Evolutionary conservation across 2,888 invertebrate species (phyloP).

Genomic region (Diadegma fenestrale): DNA sequence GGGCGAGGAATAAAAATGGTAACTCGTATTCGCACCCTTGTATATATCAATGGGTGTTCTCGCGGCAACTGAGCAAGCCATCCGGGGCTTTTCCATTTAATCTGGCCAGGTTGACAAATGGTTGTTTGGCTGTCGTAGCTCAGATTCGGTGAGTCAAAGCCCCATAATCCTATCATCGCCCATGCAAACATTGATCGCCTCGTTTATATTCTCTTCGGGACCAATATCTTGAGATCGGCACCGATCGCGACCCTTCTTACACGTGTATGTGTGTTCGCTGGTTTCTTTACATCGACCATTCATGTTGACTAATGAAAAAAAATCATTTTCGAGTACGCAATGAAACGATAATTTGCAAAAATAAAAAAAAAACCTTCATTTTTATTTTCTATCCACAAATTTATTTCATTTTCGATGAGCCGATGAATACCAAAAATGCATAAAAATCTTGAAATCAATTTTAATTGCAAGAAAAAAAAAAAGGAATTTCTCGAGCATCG

Average conservation of each 20-base stretch:
- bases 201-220: constrained; percentile 69
- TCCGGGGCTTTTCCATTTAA: constrained; percentile 80
- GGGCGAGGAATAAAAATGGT: constrained; percentile 52
- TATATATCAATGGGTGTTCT: constrained; percentile 67
- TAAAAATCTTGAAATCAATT: neutral
- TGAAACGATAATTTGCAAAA: neutral
- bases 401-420: neutral
- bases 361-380: neutral
- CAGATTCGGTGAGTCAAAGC: constrained; percentile 82
- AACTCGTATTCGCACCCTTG: constrained; percentile 66
- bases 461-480: neutral
- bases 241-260: constrained; percentile 13
- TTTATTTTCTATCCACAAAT: neutral
- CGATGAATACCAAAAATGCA: neutral
- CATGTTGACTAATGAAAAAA: neutral
- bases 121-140: constrained; percentile 73
- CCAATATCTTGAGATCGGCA: constrained; percentile 75
- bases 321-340: neutral
- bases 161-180: constrained; percentile 80
- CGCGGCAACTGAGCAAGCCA: constrained; percentile 67
- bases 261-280: constrained; percentile 1
- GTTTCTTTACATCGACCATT: constrained; percentile 13
- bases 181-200: constrained; percentile 80
- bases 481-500: neutral
- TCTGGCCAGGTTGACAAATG: constrained; percentile 83